phyloP scores from a whole-genome alignment of 2,113 vertebrate species.

The Amphiprion percula region DNA sequence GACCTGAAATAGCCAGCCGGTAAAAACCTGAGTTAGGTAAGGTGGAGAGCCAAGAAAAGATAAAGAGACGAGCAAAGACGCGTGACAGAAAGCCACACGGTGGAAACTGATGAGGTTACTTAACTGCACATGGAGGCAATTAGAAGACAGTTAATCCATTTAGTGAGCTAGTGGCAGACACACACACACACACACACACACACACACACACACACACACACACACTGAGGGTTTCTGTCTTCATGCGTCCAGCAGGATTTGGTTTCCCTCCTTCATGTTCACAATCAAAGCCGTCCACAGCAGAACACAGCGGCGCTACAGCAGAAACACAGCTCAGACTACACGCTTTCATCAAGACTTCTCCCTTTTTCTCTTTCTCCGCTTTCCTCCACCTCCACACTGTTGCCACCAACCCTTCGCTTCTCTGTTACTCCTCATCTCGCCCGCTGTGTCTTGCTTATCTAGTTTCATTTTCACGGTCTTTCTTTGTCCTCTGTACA shows the following conservation, averaged over 20 bases:
- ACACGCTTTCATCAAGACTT: conserved; percentile 66
- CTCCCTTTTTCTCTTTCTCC: conserved; percentile 29
- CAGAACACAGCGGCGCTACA: conserved; percentile 6
- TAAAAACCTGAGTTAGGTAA: conserved; percentile 40
- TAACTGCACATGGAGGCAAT: conserved; percentile 54
- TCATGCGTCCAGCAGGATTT: conserved; percentile 32
- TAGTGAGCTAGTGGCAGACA: conserved; percentile 29
- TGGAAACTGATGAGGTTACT: conserved; percentile 54
- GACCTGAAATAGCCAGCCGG: conserved; percentile 57
- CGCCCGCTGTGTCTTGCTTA: conserved; percentile 21
- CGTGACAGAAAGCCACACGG: conserved; percentile 37
- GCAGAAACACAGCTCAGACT: conserved; percentile 30
- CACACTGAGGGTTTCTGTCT: conserved; percentile 9
- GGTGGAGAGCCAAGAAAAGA: background rate
- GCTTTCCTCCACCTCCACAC: conserved; percentile 64
- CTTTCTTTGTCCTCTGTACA: conserved; percentile 10
- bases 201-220: conserved; percentile 11
- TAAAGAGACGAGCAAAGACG: background rate
- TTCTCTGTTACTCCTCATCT: conserved; percentile 23
- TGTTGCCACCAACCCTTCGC: conserved; percentile 5
- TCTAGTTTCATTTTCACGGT: conserved; percentile 37
- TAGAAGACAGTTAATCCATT: conserved; percentile 54
- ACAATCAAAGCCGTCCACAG: conserved; percentile 63
- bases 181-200: background rate
- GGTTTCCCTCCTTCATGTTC: conserved; percentile 54